Base-by-base conservation (phyloP, 2,113 vertebrate genomes). In the Marcusenius ussheri region DNA sequence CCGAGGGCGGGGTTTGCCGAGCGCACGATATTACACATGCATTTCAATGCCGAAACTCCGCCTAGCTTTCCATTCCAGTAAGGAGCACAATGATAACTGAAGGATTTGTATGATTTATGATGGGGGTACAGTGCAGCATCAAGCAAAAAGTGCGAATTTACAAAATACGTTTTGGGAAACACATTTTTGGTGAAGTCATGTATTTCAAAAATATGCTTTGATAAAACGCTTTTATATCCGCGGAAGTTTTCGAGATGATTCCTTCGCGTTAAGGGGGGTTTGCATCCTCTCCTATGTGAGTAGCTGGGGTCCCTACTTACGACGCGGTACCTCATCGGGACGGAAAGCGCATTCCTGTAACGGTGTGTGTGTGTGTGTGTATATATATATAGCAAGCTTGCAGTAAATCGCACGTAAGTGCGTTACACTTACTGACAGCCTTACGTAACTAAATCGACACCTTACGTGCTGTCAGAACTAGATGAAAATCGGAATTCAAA, bases 1-100 rank as follows among this genome's bases (percentile, higher is more conserved):
- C 15, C 27, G 51, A 90, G 47, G 95, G 95, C 91, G 95, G 93
- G 90, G 92, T 66, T 88, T 5, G 46, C 21, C 66, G 24, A 89
- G 86, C 89, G 31, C 62, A 80, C 88, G 89, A 91, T 88, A 89
- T 80, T 84, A 27, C 83, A 50, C 77, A 84, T 27, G 13, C n/a
- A 27, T 13, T 17, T 39, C 85, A 90, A 87, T 58, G 45, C 83
- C 7, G 31, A 53, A 19, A 58, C 15, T n/a, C 89, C 35, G 39
- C 46, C 42, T 80, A 42, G 42, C 21, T 21, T 47, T 27, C 45
- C 42, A 24, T 85, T n/a, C 83, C 17, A 5, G 21, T 21, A n/a
- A 45, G 8, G 5, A n/a, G 31, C 62, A n/a, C n/a, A n/a, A 27
- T 66, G n/a, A 27, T 66, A 84, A 47, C 6, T 8, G 35, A 39